Percentiles rank a stretch among this genome's conserved stretches.
Conservation (phyloP, 2,888 invertebrate species). For the Epinotia brunnichana region DNA sequence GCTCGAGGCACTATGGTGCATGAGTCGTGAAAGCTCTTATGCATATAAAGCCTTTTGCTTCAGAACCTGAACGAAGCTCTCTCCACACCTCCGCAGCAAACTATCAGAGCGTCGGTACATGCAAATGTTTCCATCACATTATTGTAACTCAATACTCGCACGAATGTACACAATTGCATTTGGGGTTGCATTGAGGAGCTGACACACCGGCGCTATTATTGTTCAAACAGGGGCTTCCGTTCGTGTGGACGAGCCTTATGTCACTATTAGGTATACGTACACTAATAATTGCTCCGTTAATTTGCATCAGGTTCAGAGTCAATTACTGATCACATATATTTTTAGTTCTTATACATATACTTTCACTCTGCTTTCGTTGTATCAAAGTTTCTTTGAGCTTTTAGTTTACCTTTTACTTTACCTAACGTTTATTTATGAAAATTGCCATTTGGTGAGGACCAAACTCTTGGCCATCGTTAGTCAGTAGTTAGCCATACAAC, state of each 20-base stretch:
- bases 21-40: conserved; percentile 18
- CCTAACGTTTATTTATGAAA: too few species aligned
- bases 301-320: conserved; percentile 23
- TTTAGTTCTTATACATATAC: background rate
- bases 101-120: conserved; percentile 57
- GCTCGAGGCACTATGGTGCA: conserved; percentile 12
- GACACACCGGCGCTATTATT: conserved; percentile 67
- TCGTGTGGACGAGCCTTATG: conserved; percentile 63
- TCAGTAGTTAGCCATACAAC: too few species aligned
- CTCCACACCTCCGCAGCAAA: conserved; percentile 48
- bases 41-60: conserved; percentile 15
- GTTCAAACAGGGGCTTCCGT: conserved; percentile 72
- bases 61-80: conserved; percentile 29
- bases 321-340: background rate
- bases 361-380: background rate
- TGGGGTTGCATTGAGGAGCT: conserved; percentile 72
- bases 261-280: conserved; percentile 52
- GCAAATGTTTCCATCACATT: conserved; percentile 78
- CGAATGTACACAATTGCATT: conserved; percentile 82
- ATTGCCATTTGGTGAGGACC: too few species aligned
- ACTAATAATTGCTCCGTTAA: conserved; percentile 41
- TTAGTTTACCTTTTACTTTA: too few species aligned
- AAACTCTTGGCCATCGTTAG: too few species aligned
- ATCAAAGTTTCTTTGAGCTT: background rate
- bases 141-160: conserved; percentile 79